Percentiles rank a stretch among this genome's conserved stretches.
Evolutionary conservation across 2,888 invertebrate genomes (phyloP).

Genomic region (Portevinia maculata): DNA sequence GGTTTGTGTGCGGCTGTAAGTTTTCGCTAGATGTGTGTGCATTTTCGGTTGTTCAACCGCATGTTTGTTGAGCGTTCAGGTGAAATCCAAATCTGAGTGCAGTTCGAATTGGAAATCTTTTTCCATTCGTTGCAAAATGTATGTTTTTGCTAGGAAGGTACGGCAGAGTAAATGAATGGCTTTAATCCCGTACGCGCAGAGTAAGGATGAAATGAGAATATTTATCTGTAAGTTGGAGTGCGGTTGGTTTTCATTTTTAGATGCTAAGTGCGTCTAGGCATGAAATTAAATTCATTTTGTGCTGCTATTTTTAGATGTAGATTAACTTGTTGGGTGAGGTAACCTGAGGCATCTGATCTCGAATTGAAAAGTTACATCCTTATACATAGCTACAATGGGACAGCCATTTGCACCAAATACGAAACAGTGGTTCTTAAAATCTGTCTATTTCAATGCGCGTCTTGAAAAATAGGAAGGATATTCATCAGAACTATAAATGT

Average conservation of each 20-base stretch:
- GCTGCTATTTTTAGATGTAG: too few relatives aligned
- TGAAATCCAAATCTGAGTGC: constrained; percentile 29
- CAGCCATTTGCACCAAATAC: too few relatives aligned
- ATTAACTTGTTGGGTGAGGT: too few relatives aligned
- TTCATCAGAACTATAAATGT: too few relatives aligned
- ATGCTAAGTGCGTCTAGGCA: background rate
- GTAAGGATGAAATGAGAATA: background rate
- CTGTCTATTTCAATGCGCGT: too few relatives aligned
- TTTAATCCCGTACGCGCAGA: constrained; percentile 14
- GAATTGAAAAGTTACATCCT: too few relatives aligned
- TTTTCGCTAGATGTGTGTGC: constrained; percentile 31
- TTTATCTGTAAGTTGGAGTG: background rate
- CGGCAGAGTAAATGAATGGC: constrained; percentile 19
- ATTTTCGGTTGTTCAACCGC: constrained; percentile 67
- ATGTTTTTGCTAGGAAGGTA: constrained; percentile 18
- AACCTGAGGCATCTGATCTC: too few relatives aligned
- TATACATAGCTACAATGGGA: too few relatives aligned
- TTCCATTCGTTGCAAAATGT: constrained; percentile 31
- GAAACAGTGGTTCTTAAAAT: too few relatives aligned
- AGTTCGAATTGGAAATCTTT: constrained; percentile 2
- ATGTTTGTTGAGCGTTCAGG: constrained; percentile 61
- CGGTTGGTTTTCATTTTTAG: constrained; percentile 1
- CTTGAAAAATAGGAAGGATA: too few relatives aligned
- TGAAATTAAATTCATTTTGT: background rate
- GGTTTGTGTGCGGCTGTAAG: constrained; percentile 35